Percentiles rank a stretch among this genome's conserved stretches.
These are phyloP conservation scores for Thysanoteuthis rhombus DNA, from an alignment of 2,888 invertebrate genomes.

Conservation along the genomic window DNA sequence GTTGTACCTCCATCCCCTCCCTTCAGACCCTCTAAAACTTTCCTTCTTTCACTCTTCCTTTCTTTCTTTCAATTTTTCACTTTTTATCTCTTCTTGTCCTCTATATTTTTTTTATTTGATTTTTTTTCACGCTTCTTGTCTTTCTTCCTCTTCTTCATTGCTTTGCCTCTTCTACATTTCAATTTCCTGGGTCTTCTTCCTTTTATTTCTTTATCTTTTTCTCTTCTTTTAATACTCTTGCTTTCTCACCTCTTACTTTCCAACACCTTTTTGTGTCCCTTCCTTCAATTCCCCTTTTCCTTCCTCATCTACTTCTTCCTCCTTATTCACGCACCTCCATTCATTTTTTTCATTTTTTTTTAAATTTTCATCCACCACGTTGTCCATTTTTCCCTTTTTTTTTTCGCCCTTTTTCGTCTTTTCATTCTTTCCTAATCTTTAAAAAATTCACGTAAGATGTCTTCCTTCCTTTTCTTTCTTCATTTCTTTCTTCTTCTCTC, in stretches of 20 bases:
- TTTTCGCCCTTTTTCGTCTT: neutral
- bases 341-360: neutral
- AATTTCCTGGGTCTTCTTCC: neutral
- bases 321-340: neutral
- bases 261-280: neutral
- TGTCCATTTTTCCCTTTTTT: neutral
- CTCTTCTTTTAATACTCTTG: accelerated
- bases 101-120: neutral
- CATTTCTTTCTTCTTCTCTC: neutral
- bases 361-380: neutral
- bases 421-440: neutral
- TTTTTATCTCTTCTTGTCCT: too few species aligned
- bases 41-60: neutral
- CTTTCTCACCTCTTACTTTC: neutral
- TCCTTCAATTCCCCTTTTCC: neutral
- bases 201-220: neutral
- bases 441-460: neutral
- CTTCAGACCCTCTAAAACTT: neutral
- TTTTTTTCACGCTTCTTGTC: neutral
- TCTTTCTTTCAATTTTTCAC: too few species aligned
- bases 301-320: neutral
- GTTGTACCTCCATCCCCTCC: too few species aligned
- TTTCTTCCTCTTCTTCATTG: neutral
- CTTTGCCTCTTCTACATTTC: neutral
- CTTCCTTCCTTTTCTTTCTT: neutral